phyloP scores from a whole-genome alignment of 2,797 vertebrate species.

The Sarcophilus harrisii region DNA sequence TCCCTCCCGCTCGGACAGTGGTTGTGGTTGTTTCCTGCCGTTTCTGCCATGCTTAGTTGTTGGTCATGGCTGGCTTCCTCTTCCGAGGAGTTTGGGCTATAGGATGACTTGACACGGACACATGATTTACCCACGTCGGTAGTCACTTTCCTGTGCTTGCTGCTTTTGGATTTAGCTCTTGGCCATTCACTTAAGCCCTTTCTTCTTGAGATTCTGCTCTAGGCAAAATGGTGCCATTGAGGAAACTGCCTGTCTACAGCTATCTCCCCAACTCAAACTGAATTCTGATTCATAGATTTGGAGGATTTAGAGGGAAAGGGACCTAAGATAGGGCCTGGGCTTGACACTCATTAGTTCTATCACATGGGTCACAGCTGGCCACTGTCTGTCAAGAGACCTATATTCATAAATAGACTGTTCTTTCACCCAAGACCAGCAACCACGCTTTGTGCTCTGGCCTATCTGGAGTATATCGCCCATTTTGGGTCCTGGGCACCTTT shows the following conservation, averaged over 20 bases:
- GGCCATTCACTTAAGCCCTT: background rate
- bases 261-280: background rate
- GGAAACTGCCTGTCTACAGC: background rate
- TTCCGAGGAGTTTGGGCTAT: background rate
- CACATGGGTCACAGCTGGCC: background rate
- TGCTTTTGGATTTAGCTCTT: background rate
- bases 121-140: background rate
- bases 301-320: background rate
- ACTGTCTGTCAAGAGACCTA: background rate
- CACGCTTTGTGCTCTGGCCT: background rate
- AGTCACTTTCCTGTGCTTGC: background rate
- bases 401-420: background rate
- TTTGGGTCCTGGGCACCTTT: background rate
- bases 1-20: background rate
- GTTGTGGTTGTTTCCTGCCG: background rate
- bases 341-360: background rate
- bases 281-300: background rate
- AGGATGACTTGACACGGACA: no score
- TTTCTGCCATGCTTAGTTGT: background rate
- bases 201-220: background rate
- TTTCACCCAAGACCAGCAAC: background rate
- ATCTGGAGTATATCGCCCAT: background rate
- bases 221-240: background rate
- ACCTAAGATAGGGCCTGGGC: background rate
- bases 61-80: background rate